A percentile compares a stretch with the other conserved stretches of the same genome.
phyloP scores from a whole-genome alignment of 2,113 vertebrate genomes.

The Herpailurus yagouaroundi region DNA sequence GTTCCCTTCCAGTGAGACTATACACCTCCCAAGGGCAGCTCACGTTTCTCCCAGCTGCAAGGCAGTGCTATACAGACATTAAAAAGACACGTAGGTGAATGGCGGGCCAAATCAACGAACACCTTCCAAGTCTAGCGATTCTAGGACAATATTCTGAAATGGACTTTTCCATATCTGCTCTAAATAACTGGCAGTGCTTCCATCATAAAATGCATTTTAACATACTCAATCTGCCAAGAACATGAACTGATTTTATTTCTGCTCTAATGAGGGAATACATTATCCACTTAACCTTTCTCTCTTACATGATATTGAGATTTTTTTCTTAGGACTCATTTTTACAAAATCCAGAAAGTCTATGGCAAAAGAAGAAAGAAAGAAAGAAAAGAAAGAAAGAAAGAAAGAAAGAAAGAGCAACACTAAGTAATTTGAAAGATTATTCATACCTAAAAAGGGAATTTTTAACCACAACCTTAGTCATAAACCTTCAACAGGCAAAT shows the following conservation, averaged over 20 bases:
- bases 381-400: not conserved
- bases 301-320: not conserved
- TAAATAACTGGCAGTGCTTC: not conserved
- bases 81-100: not conserved
- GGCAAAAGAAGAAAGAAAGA: not conserved
- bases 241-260: slow-evolving; percentile 32
- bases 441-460: slow-evolving; percentile 83
- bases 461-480: slow-evolving; percentile 86
- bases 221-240: slow-evolving; percentile 19
- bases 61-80: not conserved
- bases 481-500: slow-evolving; percentile 82
- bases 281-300: slow-evolving; percentile 43
- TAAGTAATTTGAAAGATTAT: slow-evolving; percentile 77
- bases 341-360: slow-evolving; percentile 69
- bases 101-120: not conserved
- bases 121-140: not conserved
- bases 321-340: not conserved
- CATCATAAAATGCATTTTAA: not conserved
- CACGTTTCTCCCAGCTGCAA: not conserved
- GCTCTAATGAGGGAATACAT: slow-evolving; percentile 39
- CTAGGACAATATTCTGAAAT: not conserved
- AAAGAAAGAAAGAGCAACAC: not conserved
- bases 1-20: not conserved
- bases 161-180: not conserved
- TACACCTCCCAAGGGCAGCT: not conserved